phyloP scores from a whole-genome alignment of 2,888 invertebrate genomes.

The Macroteleia sp. region DNA sequence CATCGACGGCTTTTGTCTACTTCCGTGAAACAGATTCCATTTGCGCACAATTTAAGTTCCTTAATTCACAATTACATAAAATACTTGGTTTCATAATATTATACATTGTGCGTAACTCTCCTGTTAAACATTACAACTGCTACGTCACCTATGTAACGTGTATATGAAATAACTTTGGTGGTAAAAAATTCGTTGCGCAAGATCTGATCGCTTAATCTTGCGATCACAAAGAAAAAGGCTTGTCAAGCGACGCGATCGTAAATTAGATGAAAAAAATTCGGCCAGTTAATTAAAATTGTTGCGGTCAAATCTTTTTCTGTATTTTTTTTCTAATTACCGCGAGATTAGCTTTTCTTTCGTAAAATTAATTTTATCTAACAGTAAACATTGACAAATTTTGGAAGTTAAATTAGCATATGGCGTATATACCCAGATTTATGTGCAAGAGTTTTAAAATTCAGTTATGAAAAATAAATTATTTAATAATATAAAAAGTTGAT shows the following conservation, averaged over 20 bases:
- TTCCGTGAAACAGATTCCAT: conserved; percentile 43
- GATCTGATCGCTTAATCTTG: conserved; percentile 26
- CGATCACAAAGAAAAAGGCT: conserved; percentile 35
- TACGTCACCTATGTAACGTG: conserved; percentile 52
- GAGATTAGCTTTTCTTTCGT: no score
- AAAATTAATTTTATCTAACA: no score
- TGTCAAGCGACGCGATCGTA: conserved; percentile 1
- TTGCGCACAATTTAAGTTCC: conserved; percentile 10
- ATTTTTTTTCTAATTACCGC: no score
- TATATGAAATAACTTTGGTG: conserved; percentile 55
- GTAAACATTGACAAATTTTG: no score
- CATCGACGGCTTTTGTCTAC: no score
- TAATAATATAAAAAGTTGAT: no score
- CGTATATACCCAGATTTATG: no score
- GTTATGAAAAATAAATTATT: no score
- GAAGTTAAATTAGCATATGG: no score
- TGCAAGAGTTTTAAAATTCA: no score
- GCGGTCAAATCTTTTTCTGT: no score
- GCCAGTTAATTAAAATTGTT: not conserved
- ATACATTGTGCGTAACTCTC: conserved; percentile 30
- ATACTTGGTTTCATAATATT: conserved; percentile 50
- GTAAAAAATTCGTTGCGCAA: conserved; percentile 41
- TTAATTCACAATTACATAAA: conserved; percentile 54
- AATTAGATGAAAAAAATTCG: conserved; percentile 4
- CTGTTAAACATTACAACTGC: conserved; percentile 54